Base-by-base conservation (phyloP, 1,140 invertebrate species). In the Aphaenogaster floridana region DNA sequence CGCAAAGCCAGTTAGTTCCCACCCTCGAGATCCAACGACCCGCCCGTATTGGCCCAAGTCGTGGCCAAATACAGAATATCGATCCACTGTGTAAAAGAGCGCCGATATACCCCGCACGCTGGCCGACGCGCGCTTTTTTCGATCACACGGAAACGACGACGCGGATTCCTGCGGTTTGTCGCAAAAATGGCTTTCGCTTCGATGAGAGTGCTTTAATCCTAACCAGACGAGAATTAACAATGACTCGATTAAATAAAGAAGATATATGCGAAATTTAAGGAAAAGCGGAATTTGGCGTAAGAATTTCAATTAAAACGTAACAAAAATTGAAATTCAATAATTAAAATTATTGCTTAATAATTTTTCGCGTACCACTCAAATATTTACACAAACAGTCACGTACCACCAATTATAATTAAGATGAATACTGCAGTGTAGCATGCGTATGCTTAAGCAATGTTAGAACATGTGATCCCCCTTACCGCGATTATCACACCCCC, bases 11-110 rank as follows among this genome's bases (percentile, higher is more conserved):
- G 74, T 66, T 80, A 76, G 57, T 91, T 90, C 86, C 87, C 89
- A 91, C 87, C 81, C 86, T 89, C 78, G 61, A 86, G 87, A 71
- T 63, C 72, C 90, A 83, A 87, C 81, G 86, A 88, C 45, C 52
- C 61, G 11, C 4, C 66, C 13, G 61, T 54, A 69, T 81, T 34
- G 1, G 4, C 1, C 21, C 13, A 54, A 86, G 74, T n/a, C 45
- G n/a, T 71, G 34, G 4, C 48, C 39, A 21, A 54, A 63, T 42
- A 15, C n/a, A 48, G 68, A 74, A 54, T 57, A 74, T 48, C 61
- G 61, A 21, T 36, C 17, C 6, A 39, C 48, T 34, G 42, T 17
- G 3, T 57, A 61, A 74, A 74, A 52, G 52, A 50, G 42, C 54
- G 36, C 50, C 61, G 36, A 61, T 72, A 61, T 72, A 21, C 4